Base-by-base conservation (phyloP, 2,797 vertebrate genomes). In the Pteronotus mesoamericanus region DNA sequence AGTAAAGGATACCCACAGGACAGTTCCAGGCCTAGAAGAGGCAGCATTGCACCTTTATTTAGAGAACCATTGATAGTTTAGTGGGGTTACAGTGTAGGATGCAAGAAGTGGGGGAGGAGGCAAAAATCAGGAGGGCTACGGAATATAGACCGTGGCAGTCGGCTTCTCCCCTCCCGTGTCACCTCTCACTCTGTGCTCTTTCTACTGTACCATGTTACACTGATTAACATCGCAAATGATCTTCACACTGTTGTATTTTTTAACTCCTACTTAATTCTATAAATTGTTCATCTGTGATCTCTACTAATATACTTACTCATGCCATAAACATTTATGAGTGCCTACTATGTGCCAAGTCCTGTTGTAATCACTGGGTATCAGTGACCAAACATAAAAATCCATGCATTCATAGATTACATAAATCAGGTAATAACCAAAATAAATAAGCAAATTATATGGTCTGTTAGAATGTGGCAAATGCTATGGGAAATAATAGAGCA, bases 241-340 rank as follows among this genome's bases (percentile, higher is more conserved):
- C 79, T 86, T 86, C 34, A 72, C 22, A 79, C 24, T 48, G 9
- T 37, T 93, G 34, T 42, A 37, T 29, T 78, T 80, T 87, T 86
- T 75, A 48, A 89, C 91, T 93, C 44, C 53, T 61, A 55, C 29
- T 89, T 89, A 87, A 88, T 85, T 94, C 79, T 53, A 85, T 90
- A 94, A 72, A 77, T 75, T 75, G 44, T 80, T 80, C 39, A 37
- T 82, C 93, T 87, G 32, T 57, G 83, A 93, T 91, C 66, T 82
- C 15, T 37, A 74, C 39, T 86, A n/a, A 89, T 89, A 89, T 86
- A 78, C 8, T 92, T 75, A 66, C 42, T 93, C 19, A 72, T 85
- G 55, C 78, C n/a, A 66, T 87, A 55, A 82, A n/a, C 57, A 94
- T 64, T 84, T 68, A 72, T 86, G 69, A 86, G 72, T 68, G 19